Conservation (phyloP, 2,113 vertebrate genomes). For the Centrocercus urophasianus region DNA sequence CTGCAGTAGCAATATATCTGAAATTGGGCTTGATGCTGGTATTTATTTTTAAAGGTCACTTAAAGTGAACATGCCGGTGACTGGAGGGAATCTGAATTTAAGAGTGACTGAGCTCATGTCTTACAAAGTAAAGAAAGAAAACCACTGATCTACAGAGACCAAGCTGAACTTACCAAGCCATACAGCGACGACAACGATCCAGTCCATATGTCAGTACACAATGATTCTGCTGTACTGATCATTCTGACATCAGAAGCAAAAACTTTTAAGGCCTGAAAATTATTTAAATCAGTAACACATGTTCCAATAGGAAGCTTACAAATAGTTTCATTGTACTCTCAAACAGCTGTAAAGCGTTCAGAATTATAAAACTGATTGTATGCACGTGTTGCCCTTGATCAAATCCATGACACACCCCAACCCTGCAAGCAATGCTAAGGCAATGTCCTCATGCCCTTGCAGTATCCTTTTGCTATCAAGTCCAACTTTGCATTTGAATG, state of each 20-base stretch:
- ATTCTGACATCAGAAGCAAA: slow-evolving; percentile 52
- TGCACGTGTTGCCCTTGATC: neutral
- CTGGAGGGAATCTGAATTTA: neutral
- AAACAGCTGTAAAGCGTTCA: neutral
- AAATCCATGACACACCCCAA: neutral
- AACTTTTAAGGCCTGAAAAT: slow-evolving; percentile 8
- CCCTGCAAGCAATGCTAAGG: neutral
- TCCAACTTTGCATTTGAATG: neutral
- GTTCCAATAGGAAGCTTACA: slow-evolving; percentile 37
- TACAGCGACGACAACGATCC: neutral
- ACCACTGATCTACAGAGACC: slow-evolving; percentile 9
- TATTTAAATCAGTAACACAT: slow-evolving; percentile 60
- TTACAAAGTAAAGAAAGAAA: neutral
- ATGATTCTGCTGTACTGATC: slow-evolving; percentile 36
- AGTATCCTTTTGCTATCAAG: neutral
- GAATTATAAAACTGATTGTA: neutral
- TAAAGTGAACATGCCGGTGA: neutral
- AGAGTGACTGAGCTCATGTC: neutral
- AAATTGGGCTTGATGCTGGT: neutral
- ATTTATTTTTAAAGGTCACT: neutral
- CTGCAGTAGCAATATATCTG: neutral
- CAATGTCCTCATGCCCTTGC: accelerated
- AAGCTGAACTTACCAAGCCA: neutral
- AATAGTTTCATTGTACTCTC: slow-evolving; percentile 51
- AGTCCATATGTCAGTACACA: neutral